Conservation (phyloP, 2,113 vertebrate species). For the Chionis minor region DNA sequence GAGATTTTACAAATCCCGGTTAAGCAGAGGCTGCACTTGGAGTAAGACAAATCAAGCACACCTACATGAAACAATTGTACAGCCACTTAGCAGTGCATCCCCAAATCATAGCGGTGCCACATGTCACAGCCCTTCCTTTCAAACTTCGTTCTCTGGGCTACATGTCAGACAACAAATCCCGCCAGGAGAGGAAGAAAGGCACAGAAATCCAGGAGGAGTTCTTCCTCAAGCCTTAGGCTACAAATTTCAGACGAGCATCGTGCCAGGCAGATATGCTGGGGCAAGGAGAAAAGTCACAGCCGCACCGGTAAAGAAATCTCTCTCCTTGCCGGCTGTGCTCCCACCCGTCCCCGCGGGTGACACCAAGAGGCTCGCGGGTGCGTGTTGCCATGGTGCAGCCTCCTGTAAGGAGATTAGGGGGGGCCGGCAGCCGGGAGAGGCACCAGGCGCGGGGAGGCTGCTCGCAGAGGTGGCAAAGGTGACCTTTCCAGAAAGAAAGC, state of each 20-base stretch:
- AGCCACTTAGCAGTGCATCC: conserved; percentile 80
- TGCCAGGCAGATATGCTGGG: neutral
- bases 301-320: neutral
- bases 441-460: neutral
- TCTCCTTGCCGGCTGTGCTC: neutral
- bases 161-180: conserved; percentile 40
- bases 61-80: conserved; percentile 85
- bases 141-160: conserved; percentile 13
- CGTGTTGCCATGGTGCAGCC: conserved; percentile 75
- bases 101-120: conserved; percentile 80
- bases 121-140: conserved; percentile 36
- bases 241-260: neutral
- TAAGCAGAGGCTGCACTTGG: neutral
- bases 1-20: neutral
- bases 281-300: neutral
- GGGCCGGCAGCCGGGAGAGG: conserved; percentile 59
- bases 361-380: conserved; percentile 69
- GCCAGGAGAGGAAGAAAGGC: neutral
- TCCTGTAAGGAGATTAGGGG: conserved; percentile 63
- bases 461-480: conserved; percentile 14
- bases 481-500: conserved; percentile 14
- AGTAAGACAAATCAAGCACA: conserved; percentile 61
- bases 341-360: conserved; percentile 46
- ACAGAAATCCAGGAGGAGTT: neutral
- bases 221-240: conserved; percentile 28